Percentiles rank a stretch among this genome's conserved stretches.
These are phyloP conservation scores for Heterotilapia buettikoferi DNA, from an alignment of 2,113 vertebrate species.

Conservation along the genomic window DNA sequence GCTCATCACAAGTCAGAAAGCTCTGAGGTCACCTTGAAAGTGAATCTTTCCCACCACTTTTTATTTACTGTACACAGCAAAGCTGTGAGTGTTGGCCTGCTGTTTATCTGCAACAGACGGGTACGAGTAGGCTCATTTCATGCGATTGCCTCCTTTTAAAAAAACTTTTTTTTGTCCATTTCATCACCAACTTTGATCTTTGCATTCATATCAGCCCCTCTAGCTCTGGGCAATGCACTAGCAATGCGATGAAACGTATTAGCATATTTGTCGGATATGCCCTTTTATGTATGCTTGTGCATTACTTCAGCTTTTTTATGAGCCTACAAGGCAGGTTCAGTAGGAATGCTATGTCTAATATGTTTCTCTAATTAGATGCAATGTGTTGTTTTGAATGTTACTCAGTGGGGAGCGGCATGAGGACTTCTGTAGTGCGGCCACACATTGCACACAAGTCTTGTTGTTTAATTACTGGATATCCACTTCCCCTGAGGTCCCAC, in stretches of 20 bases:
- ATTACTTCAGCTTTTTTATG: background rate
- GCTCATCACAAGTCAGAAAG: background rate
- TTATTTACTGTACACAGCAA: background rate
- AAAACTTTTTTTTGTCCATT: background rate
- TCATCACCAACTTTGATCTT: slow-evolving; percentile 25
- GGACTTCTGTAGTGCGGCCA: background rate
- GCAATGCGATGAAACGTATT: background rate
- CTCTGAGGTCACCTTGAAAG: background rate
- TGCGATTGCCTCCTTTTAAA: background rate
- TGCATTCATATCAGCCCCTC: background rate
- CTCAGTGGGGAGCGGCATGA: background rate
- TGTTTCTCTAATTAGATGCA: slow-evolving; percentile 31
- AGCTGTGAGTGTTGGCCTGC: background rate
- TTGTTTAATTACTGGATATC: slow-evolving; percentile 49
- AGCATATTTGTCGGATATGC: slow-evolving; percentile 17
- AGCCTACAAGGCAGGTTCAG: background rate
- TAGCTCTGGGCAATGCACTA: background rate
- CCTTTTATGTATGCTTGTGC: slow-evolving; percentile 1
- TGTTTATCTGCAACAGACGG: background rate
- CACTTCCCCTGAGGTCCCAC: slow-evolving; percentile 1
- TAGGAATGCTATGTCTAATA: background rate
- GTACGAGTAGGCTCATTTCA: background rate
- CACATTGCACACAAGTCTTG: background rate
- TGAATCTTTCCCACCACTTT: background rate
- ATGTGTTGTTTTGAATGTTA: slow-evolving; percentile 15